These are phyloP conservation scores for Stegodyphus mimosarum DNA, from an alignment of 1,140 invertebrate genomes.

Conservation along the genomic window DNA sequence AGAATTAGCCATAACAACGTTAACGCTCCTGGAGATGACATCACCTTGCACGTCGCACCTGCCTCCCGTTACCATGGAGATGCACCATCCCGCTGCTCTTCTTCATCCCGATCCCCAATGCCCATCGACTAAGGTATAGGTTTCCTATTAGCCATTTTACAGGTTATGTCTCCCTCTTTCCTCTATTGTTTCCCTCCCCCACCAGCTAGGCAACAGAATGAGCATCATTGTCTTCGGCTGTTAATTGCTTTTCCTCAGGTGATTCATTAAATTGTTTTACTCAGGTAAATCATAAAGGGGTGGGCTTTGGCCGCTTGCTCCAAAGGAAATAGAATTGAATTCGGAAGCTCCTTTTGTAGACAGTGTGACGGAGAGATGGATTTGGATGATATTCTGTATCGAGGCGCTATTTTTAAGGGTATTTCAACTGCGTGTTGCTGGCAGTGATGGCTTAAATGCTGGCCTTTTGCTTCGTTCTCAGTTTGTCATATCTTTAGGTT, in stretches of 20 bases:
- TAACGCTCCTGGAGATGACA: conserved; percentile 58
- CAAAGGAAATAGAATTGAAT: no score
- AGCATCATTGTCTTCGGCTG: background rate
- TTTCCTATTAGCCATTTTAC: background rate
- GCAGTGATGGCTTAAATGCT: no score
- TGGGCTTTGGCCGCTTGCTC: no score
- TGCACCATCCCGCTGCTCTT: conserved; percentile 18
- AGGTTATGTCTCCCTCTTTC: background rate
- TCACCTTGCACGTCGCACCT: conserved; percentile 59
- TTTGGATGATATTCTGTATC: no score
- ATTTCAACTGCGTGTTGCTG: no score
- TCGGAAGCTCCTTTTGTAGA: no score
- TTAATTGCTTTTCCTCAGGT: conserved; percentile 3
- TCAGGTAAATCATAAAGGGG: background rate
- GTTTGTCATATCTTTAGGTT: no score
- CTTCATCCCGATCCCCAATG: conserved; percentile 26
- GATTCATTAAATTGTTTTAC: background rate
- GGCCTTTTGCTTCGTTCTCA: no score
- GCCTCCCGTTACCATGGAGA: conserved; percentile 53
- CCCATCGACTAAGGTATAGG: conserved; percentile 20
- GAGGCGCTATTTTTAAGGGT: no score
- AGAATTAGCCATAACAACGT: conserved; percentile 59
- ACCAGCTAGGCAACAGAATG: no score
- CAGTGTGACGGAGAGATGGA: no score
- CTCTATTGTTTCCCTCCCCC: background rate